Conservation (phyloP, 2,113 vertebrate species). For the Heliornis fulica region DNA sequence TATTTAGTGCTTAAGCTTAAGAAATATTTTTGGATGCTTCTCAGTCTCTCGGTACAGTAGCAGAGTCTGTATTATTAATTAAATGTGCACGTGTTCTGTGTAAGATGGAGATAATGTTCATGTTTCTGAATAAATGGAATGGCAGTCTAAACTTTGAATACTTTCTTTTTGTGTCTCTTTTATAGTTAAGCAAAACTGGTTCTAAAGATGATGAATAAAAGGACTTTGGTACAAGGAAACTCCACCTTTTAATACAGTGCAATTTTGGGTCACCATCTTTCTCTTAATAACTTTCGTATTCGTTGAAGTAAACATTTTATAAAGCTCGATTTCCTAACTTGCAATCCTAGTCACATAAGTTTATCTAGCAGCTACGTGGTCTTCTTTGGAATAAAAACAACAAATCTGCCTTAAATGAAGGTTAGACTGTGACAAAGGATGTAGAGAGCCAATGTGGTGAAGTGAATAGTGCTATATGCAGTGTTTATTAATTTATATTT, state of each 20-base stretch:
- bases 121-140: constrained; percentile 43
- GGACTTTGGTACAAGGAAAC: constrained; percentile 52
- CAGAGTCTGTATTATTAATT: neutral
- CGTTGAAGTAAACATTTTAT: constrained; percentile 68
- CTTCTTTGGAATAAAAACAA: constrained; percentile 10
- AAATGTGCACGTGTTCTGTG: neutral
- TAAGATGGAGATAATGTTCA: constrained; percentile 10
- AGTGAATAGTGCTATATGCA: constrained; percentile 8
- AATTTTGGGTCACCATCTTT: constrained; percentile 59
- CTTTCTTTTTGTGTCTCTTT: constrained; percentile 68
- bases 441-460: constrained; percentile 7
- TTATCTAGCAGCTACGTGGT: constrained; percentile 46
- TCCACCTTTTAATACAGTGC: constrained; percentile 51
- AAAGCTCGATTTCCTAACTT: constrained; percentile 55
- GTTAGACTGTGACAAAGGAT: constrained; percentile 43
- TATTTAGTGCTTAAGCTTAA: neutral
- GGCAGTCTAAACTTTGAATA: constrained; percentile 19
- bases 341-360: constrained; percentile 20
- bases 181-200: constrained; percentile 93
- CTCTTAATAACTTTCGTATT: constrained; percentile 33
- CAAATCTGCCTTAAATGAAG: constrained; percentile 74
- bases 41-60: neutral
- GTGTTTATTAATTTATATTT: constrained; percentile 56
- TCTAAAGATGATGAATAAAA: constrained; percentile 90
- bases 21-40: neutral